Base-by-base conservation (phyloP, 92 coral and sea anemone species). In the Phymanthus crucifer region DNA sequence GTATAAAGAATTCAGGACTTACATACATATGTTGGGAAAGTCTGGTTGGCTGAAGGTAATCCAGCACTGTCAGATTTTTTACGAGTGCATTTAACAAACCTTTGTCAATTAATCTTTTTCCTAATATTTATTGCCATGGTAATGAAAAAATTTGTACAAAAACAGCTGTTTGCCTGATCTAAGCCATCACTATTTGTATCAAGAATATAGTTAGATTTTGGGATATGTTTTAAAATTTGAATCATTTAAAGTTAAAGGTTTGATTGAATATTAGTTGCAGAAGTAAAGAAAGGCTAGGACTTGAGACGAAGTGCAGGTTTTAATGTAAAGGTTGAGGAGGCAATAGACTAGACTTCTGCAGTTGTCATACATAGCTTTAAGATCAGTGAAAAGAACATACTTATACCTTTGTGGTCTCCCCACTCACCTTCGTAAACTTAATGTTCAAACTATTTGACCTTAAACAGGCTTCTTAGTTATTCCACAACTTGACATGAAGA, bases 1-100 rank as follows among this genome's bases (percentile, higher is more conserved):
- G 32, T 37, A 50, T 40, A 77, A 27, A 50, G 67, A 31, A 75
- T 75, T 50, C 79, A 26, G 34, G 23, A 74, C 32, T 43, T 18
- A 1, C 6, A 18, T 74, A 19, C 38, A 19, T 74, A 12, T 29
- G 32, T 72, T 38, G n/a, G 52, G n/a, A 17, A 37, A 35, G 52
- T 43, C 24, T 40, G 57, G 56, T 72, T 72, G 64, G 64, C n/a
- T 8, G 4, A 26, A 54, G 64, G n/a, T 54, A 54, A 54, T 21
- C 26, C n/a, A 54, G 4, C 3, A 6, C 34, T 61, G 33, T 61
- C 34, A 61, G 3, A 26, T 61, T 4, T 61, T 11, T 7, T 21
- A 54, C 4, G 10, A 54, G 27, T 54, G 64, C 29, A 4, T 54
- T 6, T 54, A 21, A 21, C 64, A 54, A 54, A 23, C 64, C 10